Percentiles rank a stretch among this genome's conserved stretches.
These are phyloP conservation scores for Thalassarche chlororhynchos DNA, from an alignment of 2,113 vertebrate species.

Conservation along the genomic window DNA sequence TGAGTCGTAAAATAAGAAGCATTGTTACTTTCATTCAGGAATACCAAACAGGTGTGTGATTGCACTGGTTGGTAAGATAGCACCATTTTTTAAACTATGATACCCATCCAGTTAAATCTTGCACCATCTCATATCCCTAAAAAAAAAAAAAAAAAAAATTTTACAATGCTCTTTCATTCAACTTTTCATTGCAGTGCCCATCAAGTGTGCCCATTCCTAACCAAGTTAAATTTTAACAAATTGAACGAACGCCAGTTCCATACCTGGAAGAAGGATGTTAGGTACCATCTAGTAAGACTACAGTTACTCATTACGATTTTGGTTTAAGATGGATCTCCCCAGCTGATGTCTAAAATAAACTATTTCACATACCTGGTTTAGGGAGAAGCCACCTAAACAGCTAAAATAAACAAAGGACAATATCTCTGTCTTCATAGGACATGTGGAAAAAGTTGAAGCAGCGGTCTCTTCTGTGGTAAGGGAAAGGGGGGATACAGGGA, in stretches of 20 bases:
- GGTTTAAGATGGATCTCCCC: background rate
- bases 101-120: background rate
- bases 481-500: background rate
- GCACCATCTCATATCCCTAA: background rate
- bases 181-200: background rate
- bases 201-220: background rate
- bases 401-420: background rate
- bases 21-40: background rate
- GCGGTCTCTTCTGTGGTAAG: background rate
- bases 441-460: background rate
- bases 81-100: background rate
- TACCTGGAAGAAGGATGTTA: background rate
- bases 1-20: background rate
- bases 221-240: background rate
- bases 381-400: background rate
- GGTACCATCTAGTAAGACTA: background rate
- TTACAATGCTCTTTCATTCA: background rate
- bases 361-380: background rate
- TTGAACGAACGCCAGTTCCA: background rate
- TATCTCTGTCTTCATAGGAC: background rate
- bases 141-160: background rate
- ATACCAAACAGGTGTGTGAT: background rate
- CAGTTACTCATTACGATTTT: background rate
- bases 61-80: background rate
- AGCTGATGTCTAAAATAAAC: background rate